phyloP scores from a whole-genome alignment of 2,888 invertebrate genomes.

The Fragum whitleyi region DNA sequence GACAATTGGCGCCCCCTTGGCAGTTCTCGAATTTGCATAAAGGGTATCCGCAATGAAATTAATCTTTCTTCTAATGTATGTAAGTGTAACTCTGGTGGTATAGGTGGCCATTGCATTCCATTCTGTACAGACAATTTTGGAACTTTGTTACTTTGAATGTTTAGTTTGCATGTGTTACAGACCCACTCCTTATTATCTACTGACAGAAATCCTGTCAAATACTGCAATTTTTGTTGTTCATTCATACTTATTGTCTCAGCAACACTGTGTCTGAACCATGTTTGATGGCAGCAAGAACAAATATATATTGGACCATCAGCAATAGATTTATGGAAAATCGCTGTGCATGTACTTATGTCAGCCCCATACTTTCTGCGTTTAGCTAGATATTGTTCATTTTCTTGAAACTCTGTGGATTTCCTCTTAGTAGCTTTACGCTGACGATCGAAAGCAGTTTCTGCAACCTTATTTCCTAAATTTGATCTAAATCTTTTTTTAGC shows the following conservation, averaged over 20 bases:
- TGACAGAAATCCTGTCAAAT: conserved; percentile 39
- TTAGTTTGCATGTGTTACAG: no score
- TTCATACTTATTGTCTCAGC: conserved; percentile 1
- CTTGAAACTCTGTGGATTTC: background rate
- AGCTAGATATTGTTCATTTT: background rate
- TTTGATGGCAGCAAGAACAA: no score
- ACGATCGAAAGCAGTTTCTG: background rate
- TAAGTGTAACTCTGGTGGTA: conserved; percentile 52
- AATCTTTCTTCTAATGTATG: conserved; percentile 58
- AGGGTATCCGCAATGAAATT: conserved; percentile 55
- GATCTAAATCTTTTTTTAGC: background rate
- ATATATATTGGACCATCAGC: conserved; percentile 18
- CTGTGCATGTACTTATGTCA: conserved; percentile 10
- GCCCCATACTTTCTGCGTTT: conserved; percentile 25
- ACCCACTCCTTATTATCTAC: no score
- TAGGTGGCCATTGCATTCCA: conserved; percentile 58
- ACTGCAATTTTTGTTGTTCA: conserved; percentile 21
- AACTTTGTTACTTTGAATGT: conserved; percentile 39
- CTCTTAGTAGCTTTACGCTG: conserved; percentile 1
- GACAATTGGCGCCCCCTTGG: no score
- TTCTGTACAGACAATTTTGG: conserved; percentile 32
- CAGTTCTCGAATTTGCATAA: no score
- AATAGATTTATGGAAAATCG: conserved; percentile 6
- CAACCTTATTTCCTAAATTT: background rate
- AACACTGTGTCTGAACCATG: conserved; percentile 32